Percentiles rank a stretch among this genome's conserved stretches.
phyloP scores from a whole-genome alignment of 2,797 vertebrate species.

The Propithecus perrieri region DNA sequence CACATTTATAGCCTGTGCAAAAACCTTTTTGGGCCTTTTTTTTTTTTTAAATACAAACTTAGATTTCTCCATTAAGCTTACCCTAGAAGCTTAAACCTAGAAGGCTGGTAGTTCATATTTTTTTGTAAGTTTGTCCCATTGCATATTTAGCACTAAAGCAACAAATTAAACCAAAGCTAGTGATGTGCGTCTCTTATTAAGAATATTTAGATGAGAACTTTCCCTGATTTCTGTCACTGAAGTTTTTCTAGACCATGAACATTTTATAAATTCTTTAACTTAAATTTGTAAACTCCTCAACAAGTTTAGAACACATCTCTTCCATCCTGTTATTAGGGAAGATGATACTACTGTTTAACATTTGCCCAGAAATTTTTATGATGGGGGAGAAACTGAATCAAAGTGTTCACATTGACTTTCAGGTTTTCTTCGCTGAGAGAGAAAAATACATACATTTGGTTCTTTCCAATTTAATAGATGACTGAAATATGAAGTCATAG shows the following conservation, averaged over 20 bases:
- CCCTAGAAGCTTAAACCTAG: not conserved
- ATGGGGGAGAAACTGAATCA: conserved; percentile 19
- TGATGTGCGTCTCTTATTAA: not conserved
- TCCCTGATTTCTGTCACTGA: not conserved
- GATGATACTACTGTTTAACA: not conserved
- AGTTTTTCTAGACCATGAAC: not conserved
- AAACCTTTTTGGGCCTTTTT: not conserved
- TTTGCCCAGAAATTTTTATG: not conserved
- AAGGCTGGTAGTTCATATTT: not conserved
- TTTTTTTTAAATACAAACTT: not conserved
- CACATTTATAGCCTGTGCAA: not conserved
- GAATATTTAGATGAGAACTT: not conserved
- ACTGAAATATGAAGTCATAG: conserved; percentile 80
- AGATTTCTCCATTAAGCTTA: not conserved
- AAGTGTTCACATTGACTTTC: not conserved
- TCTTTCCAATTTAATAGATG: conserved; percentile 77
- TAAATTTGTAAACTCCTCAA: not conserved
- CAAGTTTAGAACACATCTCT: not conserved
- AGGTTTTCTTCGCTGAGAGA: conserved; percentile 49
- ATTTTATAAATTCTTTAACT: not conserved
- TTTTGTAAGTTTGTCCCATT: not conserved
- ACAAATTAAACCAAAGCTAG: not conserved
- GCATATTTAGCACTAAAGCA: not conserved
- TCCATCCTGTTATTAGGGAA: not conserved
- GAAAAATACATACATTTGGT: conserved; percentile 42